phyloP scores from a whole-genome alignment of 2,888 invertebrate species.

The Balanococcus diminutus region DNA sequence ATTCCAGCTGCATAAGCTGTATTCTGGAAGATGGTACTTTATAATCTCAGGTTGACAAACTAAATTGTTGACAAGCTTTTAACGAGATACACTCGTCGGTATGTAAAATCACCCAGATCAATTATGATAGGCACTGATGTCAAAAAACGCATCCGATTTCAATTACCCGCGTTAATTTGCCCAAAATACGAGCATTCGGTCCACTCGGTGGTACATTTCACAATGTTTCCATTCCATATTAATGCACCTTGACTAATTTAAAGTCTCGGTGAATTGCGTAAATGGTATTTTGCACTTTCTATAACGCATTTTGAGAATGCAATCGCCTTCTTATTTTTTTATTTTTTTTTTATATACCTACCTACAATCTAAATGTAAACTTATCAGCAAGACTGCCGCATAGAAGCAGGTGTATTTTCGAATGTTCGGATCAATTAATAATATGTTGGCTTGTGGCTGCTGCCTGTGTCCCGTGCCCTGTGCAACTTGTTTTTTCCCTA shows the following conservation, averaged over 20 bases:
- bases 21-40: background rate
- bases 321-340: constrained; percentile 16
- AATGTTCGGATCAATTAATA: constrained; percentile 54
- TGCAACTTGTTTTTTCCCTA: constrained; percentile 47
- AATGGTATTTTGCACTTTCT: constrained; percentile 45
- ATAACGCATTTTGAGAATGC: constrained; percentile 50
- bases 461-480: constrained; percentile 49
- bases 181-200: background rate
- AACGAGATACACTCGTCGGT: background rate
- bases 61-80: constrained; percentile 6
- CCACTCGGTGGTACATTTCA: background rate
- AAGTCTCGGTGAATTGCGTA: background rate
- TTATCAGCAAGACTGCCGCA: constrained; percentile 52
- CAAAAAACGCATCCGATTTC: background rate
- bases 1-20: constrained; percentile 31
- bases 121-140: background rate
- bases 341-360: background rate
- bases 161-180: background rate
- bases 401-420: constrained; percentile 53
- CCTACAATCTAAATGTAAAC: constrained; percentile 16
- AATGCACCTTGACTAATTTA: constrained; percentile 19
- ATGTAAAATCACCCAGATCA: background rate
- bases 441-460: constrained; percentile 54
- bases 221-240: background rate
- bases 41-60: background rate